A percentile compares a stretch with the other conserved stretches of the same genome.
These are phyloP conservation scores for Creontiades dilutus DNA, from an alignment of 2,888 invertebrate species.

Conservation along the genomic window DNA sequence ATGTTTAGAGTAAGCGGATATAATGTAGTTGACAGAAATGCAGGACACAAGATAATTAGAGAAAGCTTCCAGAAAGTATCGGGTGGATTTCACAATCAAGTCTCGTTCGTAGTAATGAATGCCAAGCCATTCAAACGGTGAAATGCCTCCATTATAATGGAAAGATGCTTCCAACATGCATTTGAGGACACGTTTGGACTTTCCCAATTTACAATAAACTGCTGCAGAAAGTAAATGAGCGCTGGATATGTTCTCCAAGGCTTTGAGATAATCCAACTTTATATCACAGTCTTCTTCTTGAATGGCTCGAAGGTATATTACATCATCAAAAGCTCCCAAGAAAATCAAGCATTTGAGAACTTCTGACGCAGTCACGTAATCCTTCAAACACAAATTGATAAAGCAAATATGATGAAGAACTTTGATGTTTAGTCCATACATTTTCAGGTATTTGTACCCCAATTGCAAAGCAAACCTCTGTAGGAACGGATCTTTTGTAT, in stretches of 20 bases:
- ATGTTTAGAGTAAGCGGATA: slow-evolving; percentile 49
- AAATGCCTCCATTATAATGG: slow-evolving; percentile 55
- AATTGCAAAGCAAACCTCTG: slow-evolving; percentile 50
- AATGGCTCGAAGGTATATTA: slow-evolving; percentile 44
- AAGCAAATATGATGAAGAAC: slow-evolving; percentile 56
- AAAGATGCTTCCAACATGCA: slow-evolving; percentile 64
- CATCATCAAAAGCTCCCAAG: slow-evolving; percentile 59
- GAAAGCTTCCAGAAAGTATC: slow-evolving; percentile 63
- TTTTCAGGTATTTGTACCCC: slow-evolving; percentile 59
- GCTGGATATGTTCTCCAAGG: slow-evolving; percentile 13
- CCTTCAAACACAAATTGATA: slow-evolving; percentile 41
- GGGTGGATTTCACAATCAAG: slow-evolving; percentile 11
- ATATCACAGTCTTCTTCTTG: slow-evolving; percentile 30
- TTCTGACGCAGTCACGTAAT: slow-evolving; percentile 21
- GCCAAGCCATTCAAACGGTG: slow-evolving; percentile 64
- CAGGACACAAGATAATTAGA: slow-evolving; percentile 63
- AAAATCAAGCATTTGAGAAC: slow-evolving; percentile 33
- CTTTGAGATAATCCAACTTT: slow-evolving; percentile 58
- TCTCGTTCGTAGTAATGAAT: slow-evolving; percentile 62
- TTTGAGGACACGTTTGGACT: slow-evolving; percentile 46
- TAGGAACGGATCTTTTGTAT: slow-evolving; percentile 36
- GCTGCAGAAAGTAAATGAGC: slow-evolving; percentile 49
- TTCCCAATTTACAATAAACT: slow-evolving; percentile 47
- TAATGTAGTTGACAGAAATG: slow-evolving; percentile 60
- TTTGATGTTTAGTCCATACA: slow-evolving; percentile 58